Conservation (phyloP, 2,797 vertebrate species). For the Tenualosa thibaudeaui region DNA sequence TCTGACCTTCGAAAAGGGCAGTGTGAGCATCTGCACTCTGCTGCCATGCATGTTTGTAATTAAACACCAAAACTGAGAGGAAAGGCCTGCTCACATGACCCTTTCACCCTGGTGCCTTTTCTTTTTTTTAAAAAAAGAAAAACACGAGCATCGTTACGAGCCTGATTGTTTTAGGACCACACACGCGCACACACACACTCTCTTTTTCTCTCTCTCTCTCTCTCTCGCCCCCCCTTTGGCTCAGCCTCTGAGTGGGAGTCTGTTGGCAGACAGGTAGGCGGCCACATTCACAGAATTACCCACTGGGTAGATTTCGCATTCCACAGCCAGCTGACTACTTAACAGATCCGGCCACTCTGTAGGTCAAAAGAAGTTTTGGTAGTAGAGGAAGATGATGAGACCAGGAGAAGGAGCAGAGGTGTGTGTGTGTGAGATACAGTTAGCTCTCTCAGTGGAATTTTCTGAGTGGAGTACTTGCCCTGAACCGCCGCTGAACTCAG, state of each 20-base stretch:
- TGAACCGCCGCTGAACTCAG: neutral
- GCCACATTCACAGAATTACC: constrained; percentile 2
- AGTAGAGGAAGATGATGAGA: neutral
- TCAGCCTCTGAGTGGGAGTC: neutral
- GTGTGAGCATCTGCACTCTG: neutral
- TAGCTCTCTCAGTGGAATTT: neutral
- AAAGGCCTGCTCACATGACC: neutral
- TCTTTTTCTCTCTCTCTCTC: no score
- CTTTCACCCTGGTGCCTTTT: neutral
- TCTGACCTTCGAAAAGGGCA: constrained; percentile 13
- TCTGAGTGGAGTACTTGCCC: neutral
- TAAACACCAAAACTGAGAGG: neutral
- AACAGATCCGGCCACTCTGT: neutral
- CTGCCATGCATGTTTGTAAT: neutral
- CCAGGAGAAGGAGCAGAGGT: neutral
- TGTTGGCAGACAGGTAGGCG: constrained; percentile 22
- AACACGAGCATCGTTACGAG: neutral
- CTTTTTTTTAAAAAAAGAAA: neutral
- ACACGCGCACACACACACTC: no score
- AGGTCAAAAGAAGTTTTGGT: neutral
- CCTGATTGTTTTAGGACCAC: neutral
- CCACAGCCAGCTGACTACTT: neutral
- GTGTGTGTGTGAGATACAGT: neutral
- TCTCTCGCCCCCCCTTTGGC: neutral
- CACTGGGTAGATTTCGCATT: neutral